These are phyloP conservation scores for Promerops cafer DNA, from an alignment of 2,113 vertebrate genomes.

Conservation along the genomic window DNA sequence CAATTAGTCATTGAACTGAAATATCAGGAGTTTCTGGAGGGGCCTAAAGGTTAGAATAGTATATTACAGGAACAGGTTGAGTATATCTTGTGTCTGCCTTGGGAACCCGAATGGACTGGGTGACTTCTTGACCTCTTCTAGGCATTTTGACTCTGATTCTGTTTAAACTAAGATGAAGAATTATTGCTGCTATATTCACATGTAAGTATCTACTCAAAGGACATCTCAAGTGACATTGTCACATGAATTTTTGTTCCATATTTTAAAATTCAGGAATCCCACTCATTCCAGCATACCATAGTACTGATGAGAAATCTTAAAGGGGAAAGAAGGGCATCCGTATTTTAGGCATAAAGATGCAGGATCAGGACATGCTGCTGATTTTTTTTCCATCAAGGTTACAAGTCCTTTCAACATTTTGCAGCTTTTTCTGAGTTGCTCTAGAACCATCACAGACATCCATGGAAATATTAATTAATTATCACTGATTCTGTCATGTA, in stretches of 20 bases:
- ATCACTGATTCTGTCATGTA: background rate
- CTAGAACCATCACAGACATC: background rate
- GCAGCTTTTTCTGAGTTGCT: background rate
- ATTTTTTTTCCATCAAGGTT: background rate
- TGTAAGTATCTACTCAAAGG: background rate
- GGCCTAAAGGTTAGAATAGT: background rate
- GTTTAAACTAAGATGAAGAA: background rate
- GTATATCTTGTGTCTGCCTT: background rate
- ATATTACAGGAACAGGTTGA: background rate
- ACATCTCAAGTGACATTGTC: background rate
- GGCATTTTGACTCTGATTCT: background rate
- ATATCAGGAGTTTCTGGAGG: background rate
- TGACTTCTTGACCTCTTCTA: background rate
- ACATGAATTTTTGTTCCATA: accelerated
- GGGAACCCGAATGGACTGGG: background rate
- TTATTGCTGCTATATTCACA: background rate
- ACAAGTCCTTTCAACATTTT: background rate
- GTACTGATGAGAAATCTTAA: too few relatives aligned
- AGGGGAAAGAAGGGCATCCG: background rate
- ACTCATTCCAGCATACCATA: background rate
- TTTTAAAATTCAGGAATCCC: background rate
- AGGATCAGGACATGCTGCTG: background rate
- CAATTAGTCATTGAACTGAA: background rate
- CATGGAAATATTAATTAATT: background rate
- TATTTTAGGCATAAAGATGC: background rate